phyloP scores from a whole-genome alignment of 2,888 invertebrate genomes.

The Trachelus stipa region DNA sequence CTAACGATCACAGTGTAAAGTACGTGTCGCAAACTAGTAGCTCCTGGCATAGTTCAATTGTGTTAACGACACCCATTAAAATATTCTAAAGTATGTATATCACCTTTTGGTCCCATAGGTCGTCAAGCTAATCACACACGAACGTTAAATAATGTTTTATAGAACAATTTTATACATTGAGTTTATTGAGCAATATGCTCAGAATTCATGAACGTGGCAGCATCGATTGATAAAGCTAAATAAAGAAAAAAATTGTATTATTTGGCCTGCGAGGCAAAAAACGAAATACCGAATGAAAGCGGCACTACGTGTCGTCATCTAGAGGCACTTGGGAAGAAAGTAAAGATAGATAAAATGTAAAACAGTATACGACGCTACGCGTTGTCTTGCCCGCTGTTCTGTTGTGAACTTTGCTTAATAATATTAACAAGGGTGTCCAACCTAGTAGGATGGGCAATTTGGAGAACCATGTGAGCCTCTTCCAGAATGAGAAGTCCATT shows the following conservation, averaged over 20 bases:
- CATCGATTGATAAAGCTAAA: background rate
- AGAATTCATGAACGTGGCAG: background rate
- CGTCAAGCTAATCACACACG: background rate
- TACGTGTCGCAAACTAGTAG: background rate
- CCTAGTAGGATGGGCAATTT: conserved; percentile 50
- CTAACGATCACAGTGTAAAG: conserved; percentile 17
- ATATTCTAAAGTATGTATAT: background rate
- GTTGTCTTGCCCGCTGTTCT: conserved; percentile 27
- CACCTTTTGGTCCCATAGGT: background rate
- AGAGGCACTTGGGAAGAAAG: background rate
- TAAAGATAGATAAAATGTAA: background rate
- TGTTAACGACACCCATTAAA: background rate
- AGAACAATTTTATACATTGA: background rate
- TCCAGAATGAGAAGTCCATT: conserved; percentile 74
- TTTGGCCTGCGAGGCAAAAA: no score
- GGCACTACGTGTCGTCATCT: background rate
- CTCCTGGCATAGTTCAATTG: background rate
- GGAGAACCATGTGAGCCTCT: conserved; percentile 73
- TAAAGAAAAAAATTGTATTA: background rate
- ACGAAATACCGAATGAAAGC: background rate
- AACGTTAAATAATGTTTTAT: background rate
- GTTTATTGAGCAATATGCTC: background rate
- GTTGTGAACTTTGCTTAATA: conserved; percentile 51
- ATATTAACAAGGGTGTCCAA: conserved; percentile 52
- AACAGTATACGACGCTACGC: background rate